A percentile compares a stretch with the other conserved stretches of the same genome.
These are phyloP conservation scores for Chaetophractus vellerosus DNA, from an alignment of 2,797 vertebrate genomes.

Conservation along the genomic window DNA sequence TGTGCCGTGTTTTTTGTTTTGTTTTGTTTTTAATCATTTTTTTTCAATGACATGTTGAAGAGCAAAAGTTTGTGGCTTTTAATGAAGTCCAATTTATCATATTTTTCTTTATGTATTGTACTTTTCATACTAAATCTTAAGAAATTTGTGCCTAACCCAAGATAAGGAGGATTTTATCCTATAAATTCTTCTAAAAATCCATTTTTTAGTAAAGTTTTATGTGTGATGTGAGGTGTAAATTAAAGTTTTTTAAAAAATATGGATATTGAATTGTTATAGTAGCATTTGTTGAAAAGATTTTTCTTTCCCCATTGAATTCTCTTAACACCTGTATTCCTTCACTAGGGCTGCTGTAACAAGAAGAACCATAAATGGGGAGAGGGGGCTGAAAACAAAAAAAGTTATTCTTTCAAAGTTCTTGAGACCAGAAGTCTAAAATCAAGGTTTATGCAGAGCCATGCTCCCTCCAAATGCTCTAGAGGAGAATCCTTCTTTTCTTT, in stretches of 20 bases:
- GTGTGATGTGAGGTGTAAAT: background rate
- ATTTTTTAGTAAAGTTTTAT: constrained; percentile 49
- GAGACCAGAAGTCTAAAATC: too few relatives aligned
- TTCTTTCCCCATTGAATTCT: constrained; percentile 20
- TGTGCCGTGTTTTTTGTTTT: background rate
- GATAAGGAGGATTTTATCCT: background rate
- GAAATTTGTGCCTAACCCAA: constrained; percentile 31
- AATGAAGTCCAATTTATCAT: constrained; percentile 13
- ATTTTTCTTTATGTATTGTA: background rate
- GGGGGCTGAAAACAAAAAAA: too few relatives aligned
- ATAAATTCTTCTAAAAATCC: background rate
- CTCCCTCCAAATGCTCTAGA: too few relatives aligned
- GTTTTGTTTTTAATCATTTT: background rate
- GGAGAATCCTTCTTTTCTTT: too few relatives aligned
- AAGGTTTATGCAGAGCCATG: too few relatives aligned
- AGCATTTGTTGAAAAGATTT: constrained; percentile 40
- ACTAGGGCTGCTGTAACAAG: too few relatives aligned
- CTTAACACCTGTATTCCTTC: background rate
- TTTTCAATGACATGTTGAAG: constrained; percentile 21
- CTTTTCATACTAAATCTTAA: too few relatives aligned
- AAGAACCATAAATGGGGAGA: too few relatives aligned
- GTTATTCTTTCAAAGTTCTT: too few relatives aligned
- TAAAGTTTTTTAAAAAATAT: background rate
- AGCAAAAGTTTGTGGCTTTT: constrained; percentile 53
- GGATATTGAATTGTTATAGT: background rate